phyloP scores from a whole-genome alignment of 2,888 invertebrate genomes.

The Microplitis deprimator region DNA sequence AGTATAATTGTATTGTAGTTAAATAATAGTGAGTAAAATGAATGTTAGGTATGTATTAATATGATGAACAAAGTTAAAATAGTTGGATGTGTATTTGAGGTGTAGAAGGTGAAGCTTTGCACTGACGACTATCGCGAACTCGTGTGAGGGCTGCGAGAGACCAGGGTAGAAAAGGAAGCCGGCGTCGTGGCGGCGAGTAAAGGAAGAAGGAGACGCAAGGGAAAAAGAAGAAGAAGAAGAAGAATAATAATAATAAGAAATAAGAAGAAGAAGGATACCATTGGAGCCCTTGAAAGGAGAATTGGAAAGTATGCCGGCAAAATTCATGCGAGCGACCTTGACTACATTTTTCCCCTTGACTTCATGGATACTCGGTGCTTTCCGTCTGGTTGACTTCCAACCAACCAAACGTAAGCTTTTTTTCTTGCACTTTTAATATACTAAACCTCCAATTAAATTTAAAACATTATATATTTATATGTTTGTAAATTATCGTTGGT shows the following conservation, averaged over 20 bases:
- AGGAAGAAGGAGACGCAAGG: constrained; percentile 34
- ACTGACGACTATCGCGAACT: constrained; percentile 38
- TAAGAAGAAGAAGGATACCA: constrained; percentile 46
- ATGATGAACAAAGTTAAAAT: neutral
- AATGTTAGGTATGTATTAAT: neutral
- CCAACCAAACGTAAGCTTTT: constrained; percentile 13
- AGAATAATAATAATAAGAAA: neutral
- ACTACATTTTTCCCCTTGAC: constrained; percentile 43
- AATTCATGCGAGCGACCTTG: constrained; percentile 52
- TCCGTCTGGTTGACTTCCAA: constrained; percentile 29
- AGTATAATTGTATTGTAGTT: neutral
- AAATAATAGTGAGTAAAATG: neutral
- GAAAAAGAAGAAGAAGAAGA: constrained; percentile 42
- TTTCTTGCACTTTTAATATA: neutral
- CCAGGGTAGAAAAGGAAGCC: constrained; percentile 42
- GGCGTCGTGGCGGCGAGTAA: constrained; percentile 42
- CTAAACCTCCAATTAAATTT: neutral
- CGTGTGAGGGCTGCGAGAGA: constrained; percentile 41
- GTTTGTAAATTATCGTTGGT: neutral
- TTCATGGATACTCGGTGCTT: constrained; percentile 21
- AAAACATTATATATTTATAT: neutral
- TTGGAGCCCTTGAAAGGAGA: constrained; percentile 47
- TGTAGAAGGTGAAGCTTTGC: constrained; percentile 31
- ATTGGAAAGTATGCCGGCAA: constrained; percentile 40
- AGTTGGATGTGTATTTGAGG: constrained; percentile 33